Base-by-base conservation (phyloP, 1,140 invertebrate species). In the Drosophila pectinifera region DNA sequence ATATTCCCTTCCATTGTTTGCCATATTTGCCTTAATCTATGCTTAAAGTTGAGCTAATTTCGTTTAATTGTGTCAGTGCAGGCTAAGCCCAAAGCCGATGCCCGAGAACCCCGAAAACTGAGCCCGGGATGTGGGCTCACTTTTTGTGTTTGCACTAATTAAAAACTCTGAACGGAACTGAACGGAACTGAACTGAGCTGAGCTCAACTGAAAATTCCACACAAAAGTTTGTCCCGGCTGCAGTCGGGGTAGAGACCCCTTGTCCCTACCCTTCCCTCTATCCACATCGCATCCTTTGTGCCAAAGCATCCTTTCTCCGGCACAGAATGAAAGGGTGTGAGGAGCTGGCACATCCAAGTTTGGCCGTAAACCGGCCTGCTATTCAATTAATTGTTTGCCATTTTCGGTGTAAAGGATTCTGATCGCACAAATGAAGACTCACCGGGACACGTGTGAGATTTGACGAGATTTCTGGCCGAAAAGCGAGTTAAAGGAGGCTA, bases 31-130 rank as follows among this genome's bases (percentile, higher is more conserved):
- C 72, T 78, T 89, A 91, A 91, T 53, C 89, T 75, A 36, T 28
- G 80, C 88, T 91, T 89, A 88, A 91, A 91, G 73, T 91, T 91
- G 77, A 91, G 74, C 80, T 91, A 91, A 91, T 91, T 91, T 91
- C 49, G 64, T 91, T 91, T 91, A 91, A 91, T 91, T 91, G 88
- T 91, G 77, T 39, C 83, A 91, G 74, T 74, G 68, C 67, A 22
- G 38, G 20, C 43, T 84, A 90, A 90, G 77, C 61, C 63, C 57
- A 34, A 49, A 59, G 18, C 56, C 43, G 54, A 26, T 43, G 34
- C 13, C 45, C 22, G 20, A 51, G 41, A 31, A 36, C 67, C 16
- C 31, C 46, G 13, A 24, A 68, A 43, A 31, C 48, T 75, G 51
- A 80, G 58, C 79, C 62, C 8, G 31, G 64, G 28, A 51, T 53